Evolutionary conservation across 2,113 vertebrate genomes (phyloP).

Genomic region (Austrofundulus limnaeus): DNA sequence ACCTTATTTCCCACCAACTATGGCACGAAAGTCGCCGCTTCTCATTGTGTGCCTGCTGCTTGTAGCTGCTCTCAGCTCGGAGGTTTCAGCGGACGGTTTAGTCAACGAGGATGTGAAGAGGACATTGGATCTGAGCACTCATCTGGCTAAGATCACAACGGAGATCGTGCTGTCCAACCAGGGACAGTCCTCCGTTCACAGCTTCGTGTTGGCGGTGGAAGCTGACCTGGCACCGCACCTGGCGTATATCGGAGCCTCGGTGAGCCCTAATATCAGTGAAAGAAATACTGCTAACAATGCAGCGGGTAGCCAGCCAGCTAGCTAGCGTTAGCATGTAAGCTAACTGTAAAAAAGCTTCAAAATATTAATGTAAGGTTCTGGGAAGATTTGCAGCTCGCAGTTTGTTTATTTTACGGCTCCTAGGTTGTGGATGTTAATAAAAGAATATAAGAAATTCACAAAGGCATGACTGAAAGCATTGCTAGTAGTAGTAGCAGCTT

Average conservation of each 20-base stretch:
- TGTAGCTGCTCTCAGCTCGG: conserved; percentile 46
- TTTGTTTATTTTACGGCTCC: background rate
- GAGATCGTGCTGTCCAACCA: conserved; percentile 86
- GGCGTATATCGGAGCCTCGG: conserved; percentile 90
- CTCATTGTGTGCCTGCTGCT: conserved; percentile 54
- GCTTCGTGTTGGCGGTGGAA: conserved; percentile 88
- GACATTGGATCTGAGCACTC: conserved; percentile 89
- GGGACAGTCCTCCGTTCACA: conserved; percentile 70
- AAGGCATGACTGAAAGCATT: background rate
- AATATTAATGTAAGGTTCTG: too few species aligned
- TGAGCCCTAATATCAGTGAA: conserved; percentile 72
- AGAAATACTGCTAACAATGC: background rate
- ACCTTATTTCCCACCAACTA: conserved; percentile 2
- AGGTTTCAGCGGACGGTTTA: conserved; percentile 69
- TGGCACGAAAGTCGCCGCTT: conserved; percentile 24
- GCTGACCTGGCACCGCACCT: conserved; percentile 84
- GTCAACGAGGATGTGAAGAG: conserved; percentile 92
- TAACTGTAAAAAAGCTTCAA: too few species aligned
- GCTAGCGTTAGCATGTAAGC: conserved; percentile 53
- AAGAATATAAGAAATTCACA: background rate
- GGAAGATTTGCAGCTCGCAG: background rate
- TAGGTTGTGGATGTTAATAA: rapidly evolving
- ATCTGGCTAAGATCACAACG: conserved; percentile 90
- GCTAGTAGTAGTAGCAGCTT: background rate
- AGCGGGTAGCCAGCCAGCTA: background rate